Base-by-base conservation (phyloP, 2,113 vertebrate genomes). In the Narcine bancroftii region DNA sequence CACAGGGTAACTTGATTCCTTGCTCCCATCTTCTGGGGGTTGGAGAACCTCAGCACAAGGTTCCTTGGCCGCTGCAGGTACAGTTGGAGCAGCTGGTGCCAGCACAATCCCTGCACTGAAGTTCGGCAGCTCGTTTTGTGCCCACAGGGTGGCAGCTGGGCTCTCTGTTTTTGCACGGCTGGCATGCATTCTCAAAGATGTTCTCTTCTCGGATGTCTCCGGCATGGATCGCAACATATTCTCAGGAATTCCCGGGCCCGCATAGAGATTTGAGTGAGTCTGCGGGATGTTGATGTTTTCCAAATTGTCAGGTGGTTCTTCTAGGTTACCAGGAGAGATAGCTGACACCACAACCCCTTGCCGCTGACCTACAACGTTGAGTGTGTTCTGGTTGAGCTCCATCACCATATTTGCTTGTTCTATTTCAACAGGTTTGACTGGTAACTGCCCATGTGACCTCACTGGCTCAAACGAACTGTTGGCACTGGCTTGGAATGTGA, bases 391-490 rank as follows among this genome's bases (percentile, higher is more conserved):
- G 50, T 93, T 93, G 33, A 96, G 96, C 93, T 99, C 98, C 0
- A 94, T 96, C 1, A 97, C 97, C 96, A 99, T 93, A 77, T 97
- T 98, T 2, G 98, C 97, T 26, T 96, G 96, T 93, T 99, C 98
- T 0, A 97, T 95, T 94, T 99, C 98, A 2, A 95, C 76, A 9
- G 97, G 96, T 92, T 97, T 97, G 42, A 98, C 94, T 2, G 97
- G 97, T 13, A 98, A 95, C 42, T 71, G 89, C 0, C 96, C 93
- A 5, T 98, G 97, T 1, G 98, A 97, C 33, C 97, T 97, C 77
- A 99, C 99, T 0, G 98, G 99, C 93, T 99, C 98, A 71, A 99
- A 99, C 21, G 97, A 99, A 93, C 98, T 99, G 93, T 99, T 99
- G 50, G 97, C 97, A 92, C 99, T 99, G 24, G 98, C 97, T 93